phyloP scores from a whole-genome alignment of 1,140 invertebrate species.

The Caerostris darwini region DNA sequence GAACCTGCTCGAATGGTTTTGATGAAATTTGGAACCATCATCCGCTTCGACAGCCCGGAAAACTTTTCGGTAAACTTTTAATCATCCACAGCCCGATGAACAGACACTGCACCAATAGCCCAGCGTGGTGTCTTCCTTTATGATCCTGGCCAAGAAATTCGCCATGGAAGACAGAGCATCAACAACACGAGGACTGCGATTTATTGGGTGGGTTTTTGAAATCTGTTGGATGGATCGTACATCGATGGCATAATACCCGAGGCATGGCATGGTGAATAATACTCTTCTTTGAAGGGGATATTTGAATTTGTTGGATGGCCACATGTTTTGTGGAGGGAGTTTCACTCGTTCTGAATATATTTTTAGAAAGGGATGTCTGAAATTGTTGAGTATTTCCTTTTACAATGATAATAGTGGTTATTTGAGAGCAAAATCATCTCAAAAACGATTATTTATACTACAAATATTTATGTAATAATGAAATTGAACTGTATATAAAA shows the following conservation, averaged over 20 bases:
- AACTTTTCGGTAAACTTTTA: conserved; percentile 36
- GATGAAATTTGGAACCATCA: conserved; percentile 33
- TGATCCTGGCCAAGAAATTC: not conserved
- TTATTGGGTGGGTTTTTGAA: not conserved
- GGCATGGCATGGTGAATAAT: not conserved
- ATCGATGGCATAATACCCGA: not conserved
- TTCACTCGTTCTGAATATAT: too few relatives aligned
- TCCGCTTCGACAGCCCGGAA: conserved; percentile 31
- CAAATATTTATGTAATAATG: too few relatives aligned
- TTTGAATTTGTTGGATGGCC: not conserved
- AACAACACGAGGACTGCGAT: not conserved
- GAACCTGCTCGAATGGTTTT: not conserved
- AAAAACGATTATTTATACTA: too few relatives aligned
- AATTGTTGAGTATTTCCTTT: too few relatives aligned
- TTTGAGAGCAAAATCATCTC: too few relatives aligned
- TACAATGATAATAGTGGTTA: too few relatives aligned
- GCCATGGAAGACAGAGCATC: not conserved
- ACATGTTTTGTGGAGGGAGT: not conserved
- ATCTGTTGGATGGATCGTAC: not conserved
- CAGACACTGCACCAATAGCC: not conserved
- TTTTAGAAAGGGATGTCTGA: too few relatives aligned
- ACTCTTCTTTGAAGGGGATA: not conserved
- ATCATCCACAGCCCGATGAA: conserved; percentile 11
- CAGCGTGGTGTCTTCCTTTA: not conserved
- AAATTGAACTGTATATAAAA: too few relatives aligned